These are phyloP conservation scores for Brachionus angularis DNA, from an alignment of 1,140 invertebrate species.

Conservation along the genomic window DNA sequence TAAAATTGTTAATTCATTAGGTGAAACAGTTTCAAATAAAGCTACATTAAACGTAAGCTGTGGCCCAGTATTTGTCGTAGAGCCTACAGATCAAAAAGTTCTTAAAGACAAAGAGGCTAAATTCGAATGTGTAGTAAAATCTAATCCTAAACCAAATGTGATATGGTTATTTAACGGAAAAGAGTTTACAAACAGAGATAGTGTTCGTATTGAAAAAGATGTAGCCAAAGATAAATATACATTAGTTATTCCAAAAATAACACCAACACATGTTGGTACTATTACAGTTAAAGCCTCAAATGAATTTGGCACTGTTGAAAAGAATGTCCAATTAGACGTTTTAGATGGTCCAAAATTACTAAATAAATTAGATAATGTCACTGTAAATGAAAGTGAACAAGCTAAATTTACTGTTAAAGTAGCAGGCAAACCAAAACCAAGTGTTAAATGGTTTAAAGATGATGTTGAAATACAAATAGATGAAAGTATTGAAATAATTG, in stretches of 20 bases:
- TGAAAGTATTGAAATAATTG: not conserved
- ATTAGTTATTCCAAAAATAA: not conserved
- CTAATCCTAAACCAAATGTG: conserved; percentile 73
- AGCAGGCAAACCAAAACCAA: not conserved
- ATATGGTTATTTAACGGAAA: conserved; percentile 67
- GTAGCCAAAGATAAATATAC: not conserved
- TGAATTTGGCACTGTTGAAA: not conserved
- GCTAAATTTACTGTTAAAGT: not conserved
- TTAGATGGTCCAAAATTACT: conserved; percentile 43
- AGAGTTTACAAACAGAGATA: not conserved
- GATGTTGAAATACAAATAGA: not conserved
- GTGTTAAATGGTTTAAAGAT: not conserved
- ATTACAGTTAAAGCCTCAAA: not conserved
- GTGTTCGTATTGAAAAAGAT: not conserved
- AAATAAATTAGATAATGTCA: conserved; percentile 28
- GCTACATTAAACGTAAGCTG: not conserved
- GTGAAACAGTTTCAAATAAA: conserved; percentile 18
- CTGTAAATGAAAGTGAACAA: conserved; percentile 1
- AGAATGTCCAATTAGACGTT: not conserved
- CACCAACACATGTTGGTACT: not conserved
- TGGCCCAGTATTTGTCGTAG: not conserved
- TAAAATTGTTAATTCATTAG: conserved; percentile 10
- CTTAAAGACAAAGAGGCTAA: conserved; percentile 23
- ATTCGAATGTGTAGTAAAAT: conserved; percentile 16
- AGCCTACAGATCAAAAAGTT: conserved; percentile 28